These are phyloP conservation scores for Lampris megalopsis DNA, from an alignment of 2,113 vertebrate genomes.

Conservation along the genomic window DNA sequence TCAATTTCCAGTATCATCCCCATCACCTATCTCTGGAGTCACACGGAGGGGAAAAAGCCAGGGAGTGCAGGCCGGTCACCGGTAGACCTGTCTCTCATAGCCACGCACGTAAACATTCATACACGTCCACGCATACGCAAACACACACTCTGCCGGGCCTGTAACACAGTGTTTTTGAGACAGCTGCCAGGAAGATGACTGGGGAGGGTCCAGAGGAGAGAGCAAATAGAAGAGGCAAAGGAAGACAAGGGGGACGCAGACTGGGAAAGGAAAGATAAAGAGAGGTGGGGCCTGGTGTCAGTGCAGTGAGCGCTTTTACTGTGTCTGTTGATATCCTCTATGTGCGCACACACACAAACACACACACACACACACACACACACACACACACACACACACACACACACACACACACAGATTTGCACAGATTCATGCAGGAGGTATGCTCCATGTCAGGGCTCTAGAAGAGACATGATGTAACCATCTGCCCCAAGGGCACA, in stretches of 20 bases:
- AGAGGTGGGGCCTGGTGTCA: neutral
- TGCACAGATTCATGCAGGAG: neutral
- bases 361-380: neutral
- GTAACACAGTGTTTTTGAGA: conserved; percentile 40
- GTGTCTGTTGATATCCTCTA: neutral
- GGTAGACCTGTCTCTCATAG: conserved; percentile 5
- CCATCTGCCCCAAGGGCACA: conserved; percentile 46
- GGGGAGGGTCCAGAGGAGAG: neutral
- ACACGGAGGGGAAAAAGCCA: conserved; percentile 13
- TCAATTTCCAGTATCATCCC: neutral
- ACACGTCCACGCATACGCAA: neutral
- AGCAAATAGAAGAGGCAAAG: neutral
- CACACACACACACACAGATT: conserved; percentile 12
- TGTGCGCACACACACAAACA: neutral
- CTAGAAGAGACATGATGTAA: conserved; percentile 41
- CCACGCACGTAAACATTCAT: neutral
- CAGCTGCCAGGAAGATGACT: conserved; percentile 18
- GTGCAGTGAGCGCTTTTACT: neutral
- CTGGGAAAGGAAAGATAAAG: neutral
- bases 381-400: neutral
- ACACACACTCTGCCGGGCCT: conserved; percentile 10
- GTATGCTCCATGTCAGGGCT: conserved; percentile 30
- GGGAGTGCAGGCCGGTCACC: conserved; percentile 33
- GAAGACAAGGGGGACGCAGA: neutral
- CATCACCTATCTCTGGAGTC: conserved; percentile 10